Evolutionary conservation across 2,113 vertebrate species (phyloP).

Genomic region (Cavia aperea): DNA sequence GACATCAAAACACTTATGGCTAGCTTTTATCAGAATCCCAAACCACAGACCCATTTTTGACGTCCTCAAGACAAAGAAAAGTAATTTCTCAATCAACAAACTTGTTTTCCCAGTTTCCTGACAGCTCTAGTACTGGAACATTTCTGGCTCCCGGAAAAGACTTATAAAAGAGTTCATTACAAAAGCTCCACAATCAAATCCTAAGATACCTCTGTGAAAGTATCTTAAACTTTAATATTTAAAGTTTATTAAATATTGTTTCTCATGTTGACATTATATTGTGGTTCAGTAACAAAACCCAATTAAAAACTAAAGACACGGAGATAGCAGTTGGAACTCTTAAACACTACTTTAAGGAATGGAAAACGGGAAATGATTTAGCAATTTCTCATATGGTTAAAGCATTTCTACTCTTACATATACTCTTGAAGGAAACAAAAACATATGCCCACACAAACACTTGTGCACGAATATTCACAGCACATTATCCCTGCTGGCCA

Average conservation of each 20-base stretch:
- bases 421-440: neutral
- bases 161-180: constrained; percentile 5
- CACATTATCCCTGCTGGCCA: neutral
- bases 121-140: neutral
- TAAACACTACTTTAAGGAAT: neutral
- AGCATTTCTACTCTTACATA: neutral
- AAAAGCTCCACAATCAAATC: constrained; percentile 22
- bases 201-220: constrained; percentile 49
- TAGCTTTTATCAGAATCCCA: constrained; percentile 33
- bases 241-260: constrained; percentile 39
- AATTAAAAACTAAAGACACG: neutral
- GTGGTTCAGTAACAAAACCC: constrained; percentile 6
- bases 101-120: constrained; percentile 23
- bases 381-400: neutral
- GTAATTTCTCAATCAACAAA: neutral
- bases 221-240: neutral
- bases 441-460: neutral
- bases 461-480: neutral
- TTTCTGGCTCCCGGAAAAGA: constrained; percentile 3
- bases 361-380: neutral
- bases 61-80: constrained; percentile 7
- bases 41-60: constrained; percentile 18
- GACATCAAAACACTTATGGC: neutral
- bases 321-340: neutral
- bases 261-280: constrained; percentile 32